Percentiles rank a stretch among this genome's conserved stretches.
Evolutionary conservation across 2,888 invertebrate species (phyloP).

Genomic region (Melinaea menophilus): DNA sequence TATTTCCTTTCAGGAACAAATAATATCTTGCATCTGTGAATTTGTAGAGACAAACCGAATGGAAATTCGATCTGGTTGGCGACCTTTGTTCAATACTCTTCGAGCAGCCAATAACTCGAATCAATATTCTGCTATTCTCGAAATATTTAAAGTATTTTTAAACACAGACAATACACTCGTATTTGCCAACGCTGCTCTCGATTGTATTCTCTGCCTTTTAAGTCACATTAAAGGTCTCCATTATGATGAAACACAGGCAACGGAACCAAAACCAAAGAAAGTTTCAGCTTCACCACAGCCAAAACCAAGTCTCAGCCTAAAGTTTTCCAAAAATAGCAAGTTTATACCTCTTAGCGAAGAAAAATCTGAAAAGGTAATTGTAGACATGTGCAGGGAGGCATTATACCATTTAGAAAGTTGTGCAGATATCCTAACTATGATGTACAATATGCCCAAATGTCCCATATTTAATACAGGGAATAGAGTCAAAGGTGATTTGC

Average conservation of each 20-base stretch:
- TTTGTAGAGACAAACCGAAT: conserved; percentile 96
- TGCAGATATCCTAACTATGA: conserved; percentile 91
- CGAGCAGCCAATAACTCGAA: conserved; percentile 89
- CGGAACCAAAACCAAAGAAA: conserved; percentile 68
- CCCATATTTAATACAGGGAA: conserved; percentile 95
- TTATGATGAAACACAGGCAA: conserved; percentile 71
- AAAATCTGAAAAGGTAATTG: conserved; percentile 69
- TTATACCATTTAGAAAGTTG: conserved; percentile 91
- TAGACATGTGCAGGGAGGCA: conserved; percentile 86
- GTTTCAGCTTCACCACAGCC: conserved; percentile 48
- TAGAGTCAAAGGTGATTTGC: conserved; percentile 86
- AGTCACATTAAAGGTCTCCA: conserved; percentile 85
- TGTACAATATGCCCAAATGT: conserved; percentile 97
- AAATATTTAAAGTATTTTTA: conserved; percentile 96
- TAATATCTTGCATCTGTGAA: conserved; percentile 96
- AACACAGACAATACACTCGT: conserved; percentile 95
- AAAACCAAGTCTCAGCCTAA: conserved; percentile 62
- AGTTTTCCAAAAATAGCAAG: conserved; percentile 71
- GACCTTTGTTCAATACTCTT: conserved; percentile 95
- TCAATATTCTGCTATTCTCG: conserved; percentile 85
- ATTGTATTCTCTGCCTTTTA: conserved; percentile 93
- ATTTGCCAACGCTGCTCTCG: conserved; percentile 95
- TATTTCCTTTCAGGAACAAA: conserved; percentile 82
- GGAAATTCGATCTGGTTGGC: conserved; percentile 97
- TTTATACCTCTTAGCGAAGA: conserved; percentile 70